Evolutionary conservation across 1,140 invertebrate species (phyloP), one percentile per base, ranked within the genome.

Genomic region (Drosophila ercepeae): DNA sequence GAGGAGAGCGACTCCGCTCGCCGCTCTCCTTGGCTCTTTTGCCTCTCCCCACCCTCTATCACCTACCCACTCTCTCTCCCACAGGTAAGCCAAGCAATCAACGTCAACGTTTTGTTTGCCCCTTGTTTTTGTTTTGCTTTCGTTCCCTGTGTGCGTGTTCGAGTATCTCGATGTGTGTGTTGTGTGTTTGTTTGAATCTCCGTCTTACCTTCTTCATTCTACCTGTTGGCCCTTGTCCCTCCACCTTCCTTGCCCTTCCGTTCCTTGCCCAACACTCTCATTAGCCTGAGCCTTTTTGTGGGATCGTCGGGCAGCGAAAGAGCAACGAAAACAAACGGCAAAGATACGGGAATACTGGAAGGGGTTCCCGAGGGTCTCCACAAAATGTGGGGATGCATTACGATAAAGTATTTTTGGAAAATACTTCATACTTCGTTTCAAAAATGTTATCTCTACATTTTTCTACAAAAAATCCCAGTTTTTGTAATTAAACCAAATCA

Each of bases 41-140:
- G 14, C 8, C 27, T 41, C 7, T 11, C 11, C 14, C 13, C 14
- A 9, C 14, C n/a, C 14, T 8, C 9, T 23, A 29, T 44, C 8
- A 14, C 14, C 4, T 27, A 7, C 14, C 11, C 8, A 42, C 36
- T 18, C 58, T 50, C 16, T 41, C 32, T n/a, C n/a, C n/a, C 23
- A n/a, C 67, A 59, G 64, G 68, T 71, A 71, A 49, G 53, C 53
- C 65, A 59, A 70, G 65, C 68, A 69, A 70, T 71, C 68, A 71
- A 70, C 53, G 39, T 42, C 39, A 42, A 42, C 39, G 67, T 69
- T 68, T 69, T 69, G 63, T 68, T 57, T 68, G 42, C 52, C 64
- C 46, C 52, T 39, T 69, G 69, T 44, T 73, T 73, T 72, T 72
- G 70, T 65, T 74, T 74, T 74, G 50, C 52, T 75, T 74, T 74